These are phyloP conservation scores for Hydraecia micacea DNA, from an alignment of 2,888 invertebrate genomes.

Conservation along the genomic window DNA sequence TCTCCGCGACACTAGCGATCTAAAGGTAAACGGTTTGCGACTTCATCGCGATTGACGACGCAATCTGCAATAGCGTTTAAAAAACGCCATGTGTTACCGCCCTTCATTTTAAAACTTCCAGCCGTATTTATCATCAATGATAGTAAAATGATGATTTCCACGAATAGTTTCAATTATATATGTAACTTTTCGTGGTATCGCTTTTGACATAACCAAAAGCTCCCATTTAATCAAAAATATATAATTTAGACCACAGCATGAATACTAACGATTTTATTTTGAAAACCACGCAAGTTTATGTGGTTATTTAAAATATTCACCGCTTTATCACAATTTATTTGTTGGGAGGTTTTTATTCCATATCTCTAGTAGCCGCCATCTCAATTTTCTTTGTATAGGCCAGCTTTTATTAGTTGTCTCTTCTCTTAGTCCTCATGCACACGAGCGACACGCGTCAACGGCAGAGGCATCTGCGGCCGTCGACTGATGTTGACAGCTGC, in stretches of 20 bases:
- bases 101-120: neutral
- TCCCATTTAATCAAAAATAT: neutral
- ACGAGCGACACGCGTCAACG: too few species aligned
- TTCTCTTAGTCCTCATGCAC: neutral
- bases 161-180: neutral
- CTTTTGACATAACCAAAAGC: neutral
- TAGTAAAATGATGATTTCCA: neutral
- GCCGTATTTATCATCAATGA: neutral
- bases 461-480: too few species aligned
- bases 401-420: too few species aligned
- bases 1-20: neutral
- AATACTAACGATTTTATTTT: neutral
- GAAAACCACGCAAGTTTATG: neutral
- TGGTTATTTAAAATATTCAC: neutral
- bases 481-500: too few species aligned
- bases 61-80: neutral
- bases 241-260: neutral
- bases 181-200: neutral
- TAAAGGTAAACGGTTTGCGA: neutral
- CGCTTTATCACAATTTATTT: neutral
- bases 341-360: neutral
- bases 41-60: neutral
- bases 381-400: neutral
- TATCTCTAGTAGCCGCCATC: neutral
- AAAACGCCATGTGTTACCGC: neutral